Percentiles rank a stretch among this genome's conserved stretches.
These are phyloP conservation scores for Melitaea athalia DNA, from an alignment of 2,888 invertebrate genomes.

Conservation along the genomic window DNA sequence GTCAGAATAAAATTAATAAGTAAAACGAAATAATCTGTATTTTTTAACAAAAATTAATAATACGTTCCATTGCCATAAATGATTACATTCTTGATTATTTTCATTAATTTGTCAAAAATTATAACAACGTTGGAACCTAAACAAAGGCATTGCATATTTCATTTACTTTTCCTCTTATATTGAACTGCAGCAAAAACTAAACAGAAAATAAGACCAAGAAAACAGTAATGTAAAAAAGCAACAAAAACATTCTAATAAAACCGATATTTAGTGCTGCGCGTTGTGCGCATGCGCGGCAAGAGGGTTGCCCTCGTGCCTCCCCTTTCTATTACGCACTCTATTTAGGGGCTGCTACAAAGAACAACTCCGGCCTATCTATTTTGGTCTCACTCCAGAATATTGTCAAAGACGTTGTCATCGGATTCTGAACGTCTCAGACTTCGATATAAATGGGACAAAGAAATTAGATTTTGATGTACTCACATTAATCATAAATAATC, in stretches of 20 bases:
- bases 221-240: slow-evolving; percentile 54
- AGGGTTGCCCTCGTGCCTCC: slow-evolving; percentile 67
- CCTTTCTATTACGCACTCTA: slow-evolving; percentile 80
- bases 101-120: not conserved
- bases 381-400: slow-evolving; percentile 75
- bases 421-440: slow-evolving; percentile 51
- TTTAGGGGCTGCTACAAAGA: slow-evolving; percentile 80
- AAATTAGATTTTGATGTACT: slow-evolving; percentile 15
- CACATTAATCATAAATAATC: not conserved
- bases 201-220: slow-evolving; percentile 40
- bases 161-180: slow-evolving; percentile 26
- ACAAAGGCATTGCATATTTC: slow-evolving; percentile 3
- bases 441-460: slow-evolving; percentile 33
- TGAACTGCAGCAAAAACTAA: slow-evolving; percentile 27
- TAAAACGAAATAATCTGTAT: not conserved
- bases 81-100: not conserved
- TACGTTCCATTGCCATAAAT: too few relatives aligned
- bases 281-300: slow-evolving; percentile 67
- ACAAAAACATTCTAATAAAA: slow-evolving; percentile 75
- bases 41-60: not conserved
- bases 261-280: slow-evolving; percentile 67
- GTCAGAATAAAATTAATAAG: not conserved
- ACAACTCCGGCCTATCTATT: slow-evolving; percentile 76
- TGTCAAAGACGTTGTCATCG: slow-evolving; percentile 55
- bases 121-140: not conserved